phyloP scores from a whole-genome alignment of 2,113 vertebrate species.

The Tetraodon nigroviridis region DNA sequence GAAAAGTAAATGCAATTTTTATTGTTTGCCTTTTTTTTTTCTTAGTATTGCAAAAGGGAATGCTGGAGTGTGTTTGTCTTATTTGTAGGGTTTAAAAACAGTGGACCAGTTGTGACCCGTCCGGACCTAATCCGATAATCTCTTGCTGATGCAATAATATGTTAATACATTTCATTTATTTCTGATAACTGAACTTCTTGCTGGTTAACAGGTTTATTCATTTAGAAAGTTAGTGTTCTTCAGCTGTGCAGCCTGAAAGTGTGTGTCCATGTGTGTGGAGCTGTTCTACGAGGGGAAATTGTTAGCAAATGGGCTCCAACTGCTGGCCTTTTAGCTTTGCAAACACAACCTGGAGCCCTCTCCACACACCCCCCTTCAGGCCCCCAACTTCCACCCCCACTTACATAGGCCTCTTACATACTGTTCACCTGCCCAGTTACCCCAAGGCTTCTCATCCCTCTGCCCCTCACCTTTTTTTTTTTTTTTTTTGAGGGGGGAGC shows the following conservation, averaged over 20 bases:
- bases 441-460: slow-evolving; percentile 43
- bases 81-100: slow-evolving; percentile 22
- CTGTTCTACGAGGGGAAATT: slow-evolving; percentile 71
- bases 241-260: slow-evolving; percentile 30
- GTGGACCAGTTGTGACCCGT: too few relatives aligned
- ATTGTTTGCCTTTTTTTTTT: not conserved
- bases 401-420: slow-evolving; percentile 14
- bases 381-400: slow-evolving; percentile 6
- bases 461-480: slow-evolving; percentile 23
- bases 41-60: slow-evolving; percentile 4
- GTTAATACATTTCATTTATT: slow-evolving; percentile 9
- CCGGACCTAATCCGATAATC: slow-evolving; percentile 18
- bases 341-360: slow-evolving; percentile 65
- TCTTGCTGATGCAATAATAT: slow-evolving; percentile 2
- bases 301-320: slow-evolving; percentile 73
- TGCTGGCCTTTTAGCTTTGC: slow-evolving; percentile 67
- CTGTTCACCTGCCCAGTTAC: slow-evolving; percentile 60
- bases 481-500: slow-evolving; percentile 13
- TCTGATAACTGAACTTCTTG: slow-evolving; percentile 27
- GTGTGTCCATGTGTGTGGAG: slow-evolving; percentile 37
- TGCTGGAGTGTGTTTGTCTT: slow-evolving; percentile 12
- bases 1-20: slow-evolving; percentile 7
- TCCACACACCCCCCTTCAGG: slow-evolving; percentile 36
- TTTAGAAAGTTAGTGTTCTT: slow-evolving; percentile 50
- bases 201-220: slow-evolving; percentile 25